A percentile compares a stretch with the other conserved stretches of the same genome.
Evolutionary conservation across 2,797 vertebrate genomes (phyloP).

Genomic region (Siniperca scherzeri): DNA sequence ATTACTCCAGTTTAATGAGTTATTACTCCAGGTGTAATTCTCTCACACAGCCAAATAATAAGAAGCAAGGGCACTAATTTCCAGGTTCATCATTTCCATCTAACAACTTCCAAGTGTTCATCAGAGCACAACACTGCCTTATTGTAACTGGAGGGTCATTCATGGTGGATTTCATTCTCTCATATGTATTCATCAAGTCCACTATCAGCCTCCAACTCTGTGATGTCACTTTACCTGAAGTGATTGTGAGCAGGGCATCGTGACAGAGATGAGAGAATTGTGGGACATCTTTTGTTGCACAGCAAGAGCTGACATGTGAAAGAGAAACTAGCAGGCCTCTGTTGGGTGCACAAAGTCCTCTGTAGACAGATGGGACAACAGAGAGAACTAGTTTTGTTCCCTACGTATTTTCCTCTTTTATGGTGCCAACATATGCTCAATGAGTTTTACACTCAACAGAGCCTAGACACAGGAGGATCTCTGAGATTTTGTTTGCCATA

Average conservation of each 20-base stretch:
- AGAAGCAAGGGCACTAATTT: conserved; percentile 77
- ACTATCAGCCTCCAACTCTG: conserved; percentile 48
- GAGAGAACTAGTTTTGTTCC: conserved; percentile 74
- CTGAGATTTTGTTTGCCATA: conserved; percentile 52
- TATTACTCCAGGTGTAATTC: conserved; percentile 82
- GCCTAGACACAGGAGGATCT: conserved; percentile 62
- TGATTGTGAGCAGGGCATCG: conserved; percentile 45
- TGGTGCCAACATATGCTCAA: conserved; percentile 79
- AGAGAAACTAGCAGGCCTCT: conserved; percentile 67
- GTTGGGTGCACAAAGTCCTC: conserved; percentile 74
- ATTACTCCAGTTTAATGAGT: conserved; percentile 85
- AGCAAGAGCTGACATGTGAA: conserved; percentile 72
- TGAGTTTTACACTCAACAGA: conserved; percentile 67
- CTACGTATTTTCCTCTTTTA: conserved; percentile 73
- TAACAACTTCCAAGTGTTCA: conserved; percentile 71
- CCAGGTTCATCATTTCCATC: conserved; percentile 79
- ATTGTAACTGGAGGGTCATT: conserved; percentile 59
- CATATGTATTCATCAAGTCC: conserved; percentile 44
- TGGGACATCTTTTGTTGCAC: conserved; percentile 73
- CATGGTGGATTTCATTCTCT: conserved; percentile 50
- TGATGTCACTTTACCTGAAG: conserved; percentile 63
- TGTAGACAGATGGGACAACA: conserved; percentile 83
- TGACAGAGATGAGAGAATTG: conserved; percentile 70
- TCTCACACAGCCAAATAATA: conserved; percentile 76
- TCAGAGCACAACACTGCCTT: conserved; percentile 63